These are phyloP conservation scores for Chaetorhynchus papuensis DNA, from an alignment of 2,113 vertebrate species.

Conservation along the genomic window DNA sequence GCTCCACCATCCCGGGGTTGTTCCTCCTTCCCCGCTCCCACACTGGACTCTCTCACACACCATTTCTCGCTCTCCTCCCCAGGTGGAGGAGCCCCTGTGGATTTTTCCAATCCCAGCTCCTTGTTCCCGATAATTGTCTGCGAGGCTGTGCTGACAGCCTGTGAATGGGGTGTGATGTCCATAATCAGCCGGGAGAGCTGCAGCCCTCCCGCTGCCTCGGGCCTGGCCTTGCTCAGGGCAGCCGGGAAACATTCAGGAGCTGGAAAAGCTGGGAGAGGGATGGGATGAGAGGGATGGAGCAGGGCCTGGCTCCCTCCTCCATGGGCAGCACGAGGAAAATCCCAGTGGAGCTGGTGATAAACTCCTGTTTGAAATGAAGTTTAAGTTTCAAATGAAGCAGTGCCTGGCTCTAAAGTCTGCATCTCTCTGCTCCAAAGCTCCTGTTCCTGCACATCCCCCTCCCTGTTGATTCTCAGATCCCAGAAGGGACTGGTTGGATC, in stretches of 20 bases:
- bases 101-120: conserved; percentile 54
- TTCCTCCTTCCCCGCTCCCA: not conserved
- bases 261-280: not conserved
- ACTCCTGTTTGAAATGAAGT: not conserved
- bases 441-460: not conserved
- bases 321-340: not conserved
- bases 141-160: conserved; percentile 54
- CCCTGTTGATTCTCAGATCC: not conserved
- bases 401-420: not conserved
- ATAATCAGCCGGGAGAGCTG: not conserved
- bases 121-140: conserved; percentile 67
- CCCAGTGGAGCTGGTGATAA: not conserved
- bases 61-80: conserved; percentile 28
- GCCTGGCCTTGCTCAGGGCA: not conserved
- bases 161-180: conserved; percentile 60
- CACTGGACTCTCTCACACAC: not conserved
- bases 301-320: not conserved
- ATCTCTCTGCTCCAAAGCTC: not conserved
- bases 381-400: not conserved
- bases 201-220: conserved; percentile 16
- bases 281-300: not conserved
- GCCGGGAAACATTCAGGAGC: not conserved
- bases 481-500: not conserved
- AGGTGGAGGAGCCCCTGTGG: conserved; percentile 50
- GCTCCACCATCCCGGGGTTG: no score